Conservation (phyloP, 2,113 vertebrate genomes). For the Tor tambroides region DNA sequence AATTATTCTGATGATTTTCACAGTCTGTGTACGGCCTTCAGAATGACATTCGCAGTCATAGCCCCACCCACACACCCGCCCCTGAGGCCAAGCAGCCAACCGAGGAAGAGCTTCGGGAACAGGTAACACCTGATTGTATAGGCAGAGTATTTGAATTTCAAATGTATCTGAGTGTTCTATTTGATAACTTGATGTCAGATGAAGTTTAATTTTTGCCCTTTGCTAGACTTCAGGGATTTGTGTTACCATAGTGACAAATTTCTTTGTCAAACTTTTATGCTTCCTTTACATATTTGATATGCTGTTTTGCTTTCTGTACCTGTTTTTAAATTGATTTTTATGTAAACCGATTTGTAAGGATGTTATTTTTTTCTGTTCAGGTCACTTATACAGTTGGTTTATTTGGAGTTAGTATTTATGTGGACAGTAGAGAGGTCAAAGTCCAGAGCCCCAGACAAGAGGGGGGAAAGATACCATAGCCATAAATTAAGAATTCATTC, state of each 20-base stretch:
- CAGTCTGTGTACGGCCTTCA: slow-evolving; percentile 97
- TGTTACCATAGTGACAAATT: background rate
- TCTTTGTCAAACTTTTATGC: background rate
- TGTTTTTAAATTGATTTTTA: background rate
- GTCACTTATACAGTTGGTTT: background rate
- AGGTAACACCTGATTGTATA: slow-evolving; percentile 75
- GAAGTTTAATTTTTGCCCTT: background rate
- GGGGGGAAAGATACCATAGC: no score
- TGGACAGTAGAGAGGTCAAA: background rate
- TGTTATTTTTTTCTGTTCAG: background rate
- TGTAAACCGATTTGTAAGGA: background rate
- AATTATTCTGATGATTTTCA: slow-evolving; percentile 12
- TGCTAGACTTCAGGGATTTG: background rate
- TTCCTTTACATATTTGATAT: background rate
- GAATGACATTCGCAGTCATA: slow-evolving; percentile 93
- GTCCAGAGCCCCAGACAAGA: no score
- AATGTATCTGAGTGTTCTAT: background rate
- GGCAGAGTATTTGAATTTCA: background rate
- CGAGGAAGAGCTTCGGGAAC: slow-evolving; percentile 90
- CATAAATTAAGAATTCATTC: background rate
- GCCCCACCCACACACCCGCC: slow-evolving; percentile 89
- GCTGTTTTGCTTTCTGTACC: background rate
- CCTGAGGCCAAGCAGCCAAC: slow-evolving; percentile 93
- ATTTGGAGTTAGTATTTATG: background rate
- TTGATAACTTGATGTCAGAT: background rate